Evolutionary conservation across 2,888 invertebrate genomes (phyloP), one percentile per base, ranked within the genome.

Genomic region (Sminthurides aquaticus): DNA sequence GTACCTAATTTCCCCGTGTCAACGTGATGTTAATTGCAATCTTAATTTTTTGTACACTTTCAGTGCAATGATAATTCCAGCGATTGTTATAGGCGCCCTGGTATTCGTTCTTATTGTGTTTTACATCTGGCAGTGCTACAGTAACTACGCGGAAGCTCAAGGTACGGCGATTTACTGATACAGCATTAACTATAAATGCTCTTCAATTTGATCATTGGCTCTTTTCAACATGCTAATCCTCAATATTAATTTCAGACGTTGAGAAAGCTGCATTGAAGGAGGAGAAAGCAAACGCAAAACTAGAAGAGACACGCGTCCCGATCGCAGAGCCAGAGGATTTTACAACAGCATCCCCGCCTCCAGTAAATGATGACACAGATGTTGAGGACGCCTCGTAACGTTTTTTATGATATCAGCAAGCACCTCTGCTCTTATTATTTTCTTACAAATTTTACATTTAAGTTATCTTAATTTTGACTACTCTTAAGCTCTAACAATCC

Each of bases 261-360:
- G 8, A n/a, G 11, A 52, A 15, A 52, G 20, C 52, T 15, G 52
- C 18, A 52, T 8, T 15, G 8, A 5, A 22, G 52, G 52, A 52
- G 11, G 52, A 52, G 22, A 22, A 52, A 52, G 11, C 20, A 5
- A 52, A 54, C 22, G 48, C 54, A 26, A 29, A 29, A n/a, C 24
- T 26, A 1, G 34, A 52, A 5, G 29, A 26, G 2, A 43, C 24
- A 18, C 29, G 20, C 20, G 56, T 27, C 24, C 62, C 62, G 20
- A 62, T 62, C 24, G 62, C 62, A 18, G 62, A 62, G 48, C 55
- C 54, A 11, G 62, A 62, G 26, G 56, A 62, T 25, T 55, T 62
- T 28, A n/a, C 55, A 8, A 28, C 28, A 1, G 18, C 49, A 22
- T 27, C 20, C n/a, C 60, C 60, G 5, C 27, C 54, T 18, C 28